Conservation (phyloP, 2,888 invertebrate genomes). For the Gari tellinella region DNA sequence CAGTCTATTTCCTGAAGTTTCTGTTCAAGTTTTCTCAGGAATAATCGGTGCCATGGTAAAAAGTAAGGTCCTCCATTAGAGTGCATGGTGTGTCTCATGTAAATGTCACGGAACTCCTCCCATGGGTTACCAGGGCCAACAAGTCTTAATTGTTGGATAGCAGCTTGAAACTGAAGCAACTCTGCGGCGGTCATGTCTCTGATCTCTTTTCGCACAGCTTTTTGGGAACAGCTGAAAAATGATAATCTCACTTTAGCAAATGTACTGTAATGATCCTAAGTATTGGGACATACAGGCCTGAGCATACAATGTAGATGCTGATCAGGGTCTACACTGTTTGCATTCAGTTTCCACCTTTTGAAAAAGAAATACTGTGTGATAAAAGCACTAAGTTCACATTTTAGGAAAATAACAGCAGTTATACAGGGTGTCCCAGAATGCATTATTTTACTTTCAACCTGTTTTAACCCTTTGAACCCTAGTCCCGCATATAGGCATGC, state of each 20-base stretch:
- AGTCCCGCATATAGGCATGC: too few species aligned
- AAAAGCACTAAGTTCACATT: too few species aligned
- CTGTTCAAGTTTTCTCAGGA: conserved; percentile 79
- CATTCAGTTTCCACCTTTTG: too few species aligned
- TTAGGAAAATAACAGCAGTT: too few species aligned
- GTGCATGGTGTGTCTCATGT: conserved; percentile 79
- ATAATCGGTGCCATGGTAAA: conserved; percentile 81
- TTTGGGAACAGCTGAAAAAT: conserved; percentile 68
- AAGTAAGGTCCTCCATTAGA: conserved; percentile 76
- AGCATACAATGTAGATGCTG: too few species aligned
- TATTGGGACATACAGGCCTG: conserved; percentile 75
- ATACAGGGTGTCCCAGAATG: too few species aligned
- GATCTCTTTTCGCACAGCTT: conserved; percentile 78
- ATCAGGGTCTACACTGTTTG: too few species aligned
- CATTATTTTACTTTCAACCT: too few species aligned
- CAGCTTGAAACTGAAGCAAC: conserved; percentile 77
- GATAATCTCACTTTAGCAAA: conserved; percentile 52
- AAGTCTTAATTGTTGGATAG: conserved; percentile 74
- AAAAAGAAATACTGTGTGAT: too few species aligned
- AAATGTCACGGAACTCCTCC: conserved; percentile 79
- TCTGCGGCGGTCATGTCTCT: conserved; percentile 80
- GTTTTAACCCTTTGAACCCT: too few species aligned
- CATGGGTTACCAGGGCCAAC: conserved; percentile 72
- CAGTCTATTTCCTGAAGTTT: conserved; percentile 81
- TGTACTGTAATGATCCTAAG: conserved; percentile 71